Evolutionary conservation across 2,113 vertebrate species (phyloP).

Genomic region (Labeo catla): DNA sequence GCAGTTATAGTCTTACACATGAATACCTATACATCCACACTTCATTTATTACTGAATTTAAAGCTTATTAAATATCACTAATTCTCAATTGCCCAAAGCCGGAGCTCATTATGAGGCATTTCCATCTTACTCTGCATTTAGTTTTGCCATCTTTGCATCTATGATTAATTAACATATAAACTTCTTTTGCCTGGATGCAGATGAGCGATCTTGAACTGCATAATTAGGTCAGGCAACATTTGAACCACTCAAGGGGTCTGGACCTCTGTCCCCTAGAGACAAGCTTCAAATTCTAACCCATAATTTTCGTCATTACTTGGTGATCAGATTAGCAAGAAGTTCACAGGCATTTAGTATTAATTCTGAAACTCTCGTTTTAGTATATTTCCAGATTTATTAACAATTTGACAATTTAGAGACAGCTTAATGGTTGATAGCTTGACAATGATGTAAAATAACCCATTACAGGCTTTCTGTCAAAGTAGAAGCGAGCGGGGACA

Average conservation of each 20-base stretch:
- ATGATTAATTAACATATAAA: constrained; percentile 46
- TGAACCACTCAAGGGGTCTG: constrained; percentile 35
- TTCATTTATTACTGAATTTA: constrained; percentile 28
- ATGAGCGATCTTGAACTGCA: constrained; percentile 50
- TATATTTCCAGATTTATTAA: neutral
- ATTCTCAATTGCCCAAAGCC: constrained; percentile 13
- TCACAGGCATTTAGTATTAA: neutral
- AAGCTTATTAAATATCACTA: constrained; percentile 46
- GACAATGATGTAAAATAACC: neutral
- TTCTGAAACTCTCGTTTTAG: neutral
- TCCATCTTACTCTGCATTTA: constrained; percentile 31
- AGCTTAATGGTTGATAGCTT: neutral
- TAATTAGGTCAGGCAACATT: constrained; percentile 50
- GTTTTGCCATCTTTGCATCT: constrained; percentile 46
- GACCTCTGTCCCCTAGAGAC: constrained; percentile 19
- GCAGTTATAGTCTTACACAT: constrained; percentile 3
- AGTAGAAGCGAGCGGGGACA: neutral
- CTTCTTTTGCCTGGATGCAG: constrained; percentile 51
- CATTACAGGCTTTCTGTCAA: neutral
- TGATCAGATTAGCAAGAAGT: constrained; percentile 21
- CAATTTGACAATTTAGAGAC: neutral
- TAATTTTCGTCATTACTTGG: constrained; percentile 20
- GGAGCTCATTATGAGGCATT: constrained; percentile 38
- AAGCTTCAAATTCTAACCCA: constrained; percentile 24
- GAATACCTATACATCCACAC: neutral